phyloP scores from a whole-genome alignment of 1,140 invertebrate genomes.

The Muscidifurax raptorellus region DNA sequence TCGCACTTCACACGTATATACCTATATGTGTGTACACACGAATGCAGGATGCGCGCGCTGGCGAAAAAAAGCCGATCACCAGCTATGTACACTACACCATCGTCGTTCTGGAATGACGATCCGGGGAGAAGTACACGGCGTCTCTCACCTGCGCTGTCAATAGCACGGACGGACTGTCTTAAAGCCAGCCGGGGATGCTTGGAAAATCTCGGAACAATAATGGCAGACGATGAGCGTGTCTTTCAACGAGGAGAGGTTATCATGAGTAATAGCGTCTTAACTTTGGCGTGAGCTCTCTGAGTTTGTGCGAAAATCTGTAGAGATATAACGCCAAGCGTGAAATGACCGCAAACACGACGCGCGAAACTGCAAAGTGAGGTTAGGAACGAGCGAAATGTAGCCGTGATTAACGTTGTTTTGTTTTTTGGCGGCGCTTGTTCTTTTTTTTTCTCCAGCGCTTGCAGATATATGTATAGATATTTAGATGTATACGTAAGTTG shows the following conservation, averaged over 20 bases:
- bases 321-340: too few relatives aligned
- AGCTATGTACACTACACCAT: neutral
- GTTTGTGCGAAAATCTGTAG: neutral
- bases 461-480: neutral
- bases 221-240: neutral
- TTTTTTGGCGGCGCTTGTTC: slow-evolving; percentile 20
- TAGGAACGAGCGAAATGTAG: slow-evolving; percentile 8
- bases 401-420: slow-evolving; percentile 42
- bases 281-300: too few relatives aligned
- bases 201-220: neutral
- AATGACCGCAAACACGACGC: too few relatives aligned
- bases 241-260: too few relatives aligned
- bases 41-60: neutral
- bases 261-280: too few relatives aligned
- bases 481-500: neutral
- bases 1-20: neutral
- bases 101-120: neutral
- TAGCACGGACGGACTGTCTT: too few relatives aligned
- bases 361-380: slow-evolving; percentile 37
- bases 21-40: neutral
- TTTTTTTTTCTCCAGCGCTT: neutral
- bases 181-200: too few relatives aligned
- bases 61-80: slow-evolving; percentile 5
- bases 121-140: neutral
- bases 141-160: neutral